Conservation (phyloP, 2,888 invertebrate species). For the Euplagia quadripunctaria region DNA sequence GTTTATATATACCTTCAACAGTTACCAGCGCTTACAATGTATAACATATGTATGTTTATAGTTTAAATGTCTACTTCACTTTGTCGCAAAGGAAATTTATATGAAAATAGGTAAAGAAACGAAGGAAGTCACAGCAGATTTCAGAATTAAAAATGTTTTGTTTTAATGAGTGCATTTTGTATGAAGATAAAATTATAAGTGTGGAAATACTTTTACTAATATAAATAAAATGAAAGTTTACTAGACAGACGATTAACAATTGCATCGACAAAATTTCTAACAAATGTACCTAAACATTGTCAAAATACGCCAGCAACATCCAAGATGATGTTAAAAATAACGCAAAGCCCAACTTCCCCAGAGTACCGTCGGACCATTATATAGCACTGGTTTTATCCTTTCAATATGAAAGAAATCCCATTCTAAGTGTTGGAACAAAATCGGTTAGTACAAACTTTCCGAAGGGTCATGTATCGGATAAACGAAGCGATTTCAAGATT, state of each 20-base stretch:
- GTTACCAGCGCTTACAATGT: too few relatives aligned
- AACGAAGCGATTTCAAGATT: constrained; percentile 38
- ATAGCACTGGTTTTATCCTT: constrained; percentile 42
- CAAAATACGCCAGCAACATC: background rate
- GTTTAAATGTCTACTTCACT: too few relatives aligned
- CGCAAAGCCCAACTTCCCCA: constrained; percentile 12
- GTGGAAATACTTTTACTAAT: too few relatives aligned
- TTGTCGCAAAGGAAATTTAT: too few relatives aligned
- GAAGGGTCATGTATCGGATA: constrained; percentile 44
- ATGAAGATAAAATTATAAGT: too few relatives aligned
- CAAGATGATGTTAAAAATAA: constrained; percentile 12
- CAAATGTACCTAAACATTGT: background rate
- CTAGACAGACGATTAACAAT: background rate
- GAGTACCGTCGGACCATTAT: constrained; percentile 35
- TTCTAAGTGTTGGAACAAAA: constrained; percentile 38
- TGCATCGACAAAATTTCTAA: background rate
- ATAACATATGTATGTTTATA: too few relatives aligned
- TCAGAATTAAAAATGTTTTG: too few relatives aligned
- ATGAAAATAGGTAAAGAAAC: too few relatives aligned
- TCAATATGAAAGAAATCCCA: constrained; percentile 32
- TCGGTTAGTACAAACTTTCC: constrained; percentile 44
- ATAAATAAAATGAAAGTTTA: too few relatives aligned
- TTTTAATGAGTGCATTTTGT: too few relatives aligned
- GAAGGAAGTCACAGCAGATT: too few relatives aligned
- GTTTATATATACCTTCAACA: too few relatives aligned